Percentiles rank a stretch among this genome's conserved stretches.
These are phyloP conservation scores for Osmoderma eremita DNA, from an alignment of 2,888 invertebrate genomes.

Conservation along the genomic window DNA sequence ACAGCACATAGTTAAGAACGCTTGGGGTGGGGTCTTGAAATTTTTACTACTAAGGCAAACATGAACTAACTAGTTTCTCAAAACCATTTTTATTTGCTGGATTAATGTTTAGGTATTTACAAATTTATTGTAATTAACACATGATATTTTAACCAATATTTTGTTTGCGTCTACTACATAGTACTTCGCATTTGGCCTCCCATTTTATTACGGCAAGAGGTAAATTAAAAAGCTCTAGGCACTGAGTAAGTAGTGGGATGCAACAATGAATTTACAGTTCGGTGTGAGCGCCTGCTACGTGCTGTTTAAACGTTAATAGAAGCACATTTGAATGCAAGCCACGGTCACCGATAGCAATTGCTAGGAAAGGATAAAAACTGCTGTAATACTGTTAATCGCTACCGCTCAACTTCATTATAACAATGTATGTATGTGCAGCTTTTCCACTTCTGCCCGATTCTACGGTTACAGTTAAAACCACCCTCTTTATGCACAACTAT, in stretches of 20 bases:
- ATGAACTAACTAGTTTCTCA: too few species aligned
- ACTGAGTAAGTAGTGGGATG: background rate
- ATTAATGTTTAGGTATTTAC: too few species aligned
- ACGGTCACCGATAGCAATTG: slow-evolving; percentile 24
- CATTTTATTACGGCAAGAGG: too few species aligned
- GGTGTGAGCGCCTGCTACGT: background rate
- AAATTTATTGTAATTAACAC: too few species aligned
- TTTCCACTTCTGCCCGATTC: background rate
- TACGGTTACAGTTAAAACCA: slow-evolving; percentile 11
- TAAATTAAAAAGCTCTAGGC: too few species aligned
- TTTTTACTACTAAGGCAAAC: too few species aligned
- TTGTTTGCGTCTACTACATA: too few species aligned
- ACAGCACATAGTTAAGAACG: too few species aligned
- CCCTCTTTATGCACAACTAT: background rate
- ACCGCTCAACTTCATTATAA: slow-evolving; percentile 11
- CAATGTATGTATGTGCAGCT: slow-evolving; percentile 1
- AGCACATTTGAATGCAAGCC: slow-evolving; percentile 18
- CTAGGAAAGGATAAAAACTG: slow-evolving; percentile 20
- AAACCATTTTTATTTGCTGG: too few species aligned
- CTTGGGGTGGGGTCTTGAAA: too few species aligned
- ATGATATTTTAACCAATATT: too few species aligned
- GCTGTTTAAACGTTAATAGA: slow-evolving; percentile 24
- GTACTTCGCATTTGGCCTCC: too few species aligned
- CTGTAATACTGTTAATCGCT: slow-evolving; percentile 19
- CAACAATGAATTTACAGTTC: slow-evolving; percentile 11